Evolutionary conservation across 2,888 invertebrate species (phyloP).

Genomic region (Mythimna impura): DNA sequence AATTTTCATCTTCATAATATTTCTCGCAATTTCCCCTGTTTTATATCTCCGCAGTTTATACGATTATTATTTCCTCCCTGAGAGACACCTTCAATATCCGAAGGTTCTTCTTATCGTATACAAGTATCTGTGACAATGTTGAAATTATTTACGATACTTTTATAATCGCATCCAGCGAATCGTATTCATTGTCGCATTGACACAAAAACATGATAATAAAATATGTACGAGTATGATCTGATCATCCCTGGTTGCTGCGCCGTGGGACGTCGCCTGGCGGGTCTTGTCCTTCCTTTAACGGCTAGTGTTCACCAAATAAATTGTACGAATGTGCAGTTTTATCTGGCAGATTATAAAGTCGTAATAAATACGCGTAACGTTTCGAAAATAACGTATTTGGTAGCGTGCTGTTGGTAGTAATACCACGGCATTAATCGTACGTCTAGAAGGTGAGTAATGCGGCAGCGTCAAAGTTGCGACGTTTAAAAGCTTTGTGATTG

Average conservation of each 20-base stretch:
- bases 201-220: slow-evolving; percentile 73
- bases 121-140: slow-evolving; percentile 41
- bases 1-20: slow-evolving; percentile 61
- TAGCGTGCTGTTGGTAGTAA: slow-evolving; percentile 42
- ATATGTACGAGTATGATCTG: slow-evolving; percentile 66
- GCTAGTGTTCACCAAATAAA: slow-evolving; percentile 69
- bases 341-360: slow-evolving; percentile 71
- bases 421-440: slow-evolving; percentile 61
- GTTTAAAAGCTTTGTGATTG: slow-evolving; percentile 78
- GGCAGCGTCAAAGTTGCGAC: slow-evolving; percentile 75
- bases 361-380: slow-evolving; percentile 65
- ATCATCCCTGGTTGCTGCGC: slow-evolving; percentile 58
- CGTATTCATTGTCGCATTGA: slow-evolving; percentile 66
- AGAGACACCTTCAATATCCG: slow-evolving; percentile 35
- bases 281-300: slow-evolving; percentile 49
- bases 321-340: slow-evolving; percentile 66
- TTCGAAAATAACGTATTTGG: slow-evolving; percentile 57
- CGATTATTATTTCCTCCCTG: slow-evolving; percentile 38
- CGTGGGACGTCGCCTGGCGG: slow-evolving; percentile 43
- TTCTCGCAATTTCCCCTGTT: slow-evolving; percentile 58
- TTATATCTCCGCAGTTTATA: slow-evolving; percentile 51
- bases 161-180: slow-evolving; percentile 62
- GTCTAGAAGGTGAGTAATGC: slow-evolving; percentile 74
- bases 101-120: slow-evolving; percentile 47
- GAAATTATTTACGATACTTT: slow-evolving; percentile 63